Conservation (phyloP, 2,888 invertebrate species). For the Melinopterus prodromus region DNA sequence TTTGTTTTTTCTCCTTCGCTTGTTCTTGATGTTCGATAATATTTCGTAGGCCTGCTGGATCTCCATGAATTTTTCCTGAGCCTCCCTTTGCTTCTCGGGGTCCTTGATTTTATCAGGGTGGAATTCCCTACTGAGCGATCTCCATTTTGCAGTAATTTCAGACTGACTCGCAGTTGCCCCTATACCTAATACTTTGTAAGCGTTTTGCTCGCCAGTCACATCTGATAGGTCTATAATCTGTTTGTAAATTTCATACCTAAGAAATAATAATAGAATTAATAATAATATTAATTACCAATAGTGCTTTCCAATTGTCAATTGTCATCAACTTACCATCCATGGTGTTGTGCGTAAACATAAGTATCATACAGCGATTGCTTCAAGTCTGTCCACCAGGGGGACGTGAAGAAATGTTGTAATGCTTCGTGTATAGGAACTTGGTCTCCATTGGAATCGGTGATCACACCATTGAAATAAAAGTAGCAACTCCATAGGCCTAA, state of each 20-base stretch:
- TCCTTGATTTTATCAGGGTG: constrained; percentile 94
- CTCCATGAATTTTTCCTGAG: constrained; percentile 90
- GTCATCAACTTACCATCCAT: constrained; percentile 76
- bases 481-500: constrained; percentile 79
- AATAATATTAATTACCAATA: constrained; percentile 18
- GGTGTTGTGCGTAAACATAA: constrained; percentile 80
- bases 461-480: constrained; percentile 87
- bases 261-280: constrained; percentile 35
- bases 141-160: constrained; percentile 85
- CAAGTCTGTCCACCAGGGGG: constrained; percentile 88
- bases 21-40: constrained; percentile 82
- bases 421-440: constrained; percentile 90
- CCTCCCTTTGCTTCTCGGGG: constrained; percentile 69
- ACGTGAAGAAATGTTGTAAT: constrained; percentile 86
- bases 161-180: constrained; percentile 83
- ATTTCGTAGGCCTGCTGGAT: constrained; percentile 93
- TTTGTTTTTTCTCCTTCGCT: constrained; percentile 77
- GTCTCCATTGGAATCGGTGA: constrained; percentile 81
- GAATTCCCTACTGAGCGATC: constrained; percentile 81
- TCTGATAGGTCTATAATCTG: constrained; percentile 87
- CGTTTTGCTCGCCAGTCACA: constrained; percentile 90
- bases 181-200: constrained; percentile 83
- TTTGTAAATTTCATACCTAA: constrained; percentile 78
- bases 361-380: constrained; percentile 76
- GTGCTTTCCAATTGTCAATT: not conserved